Evolutionary conservation across 2,888 invertebrate species (phyloP).

Genomic region (Tachina lurida): DNA sequence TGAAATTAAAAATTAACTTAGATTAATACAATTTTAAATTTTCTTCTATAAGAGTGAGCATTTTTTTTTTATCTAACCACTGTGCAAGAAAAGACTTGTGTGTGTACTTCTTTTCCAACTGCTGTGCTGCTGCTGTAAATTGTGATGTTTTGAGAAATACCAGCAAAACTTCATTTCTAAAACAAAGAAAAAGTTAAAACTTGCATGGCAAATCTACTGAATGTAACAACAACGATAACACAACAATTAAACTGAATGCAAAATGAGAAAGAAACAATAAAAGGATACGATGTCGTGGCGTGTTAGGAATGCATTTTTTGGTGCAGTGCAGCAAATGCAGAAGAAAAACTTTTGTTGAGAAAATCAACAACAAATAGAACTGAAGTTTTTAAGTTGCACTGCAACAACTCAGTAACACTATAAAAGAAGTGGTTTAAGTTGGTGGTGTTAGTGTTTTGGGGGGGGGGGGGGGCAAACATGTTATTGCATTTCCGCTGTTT

Average conservation of each 20-base stretch:
- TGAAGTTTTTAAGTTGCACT: conserved; percentile 65
- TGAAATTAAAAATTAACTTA: too few species aligned
- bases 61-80: neutral
- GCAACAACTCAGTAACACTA: conserved; percentile 33
- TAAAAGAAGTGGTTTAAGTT: neutral
- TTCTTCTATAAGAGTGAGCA: too few species aligned
- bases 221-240: conserved; percentile 35
- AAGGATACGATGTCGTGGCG: conserved; percentile 68
- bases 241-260: conserved; percentile 54
- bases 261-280: conserved; percentile 63
- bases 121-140: conserved; percentile 71
- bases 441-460: too few species aligned
- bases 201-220: conserved; percentile 52
- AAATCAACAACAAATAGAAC: conserved; percentile 6
- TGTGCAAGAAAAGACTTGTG: conserved; percentile 44
- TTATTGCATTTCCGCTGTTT: conserved; percentile 67
- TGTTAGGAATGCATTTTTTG: conserved; percentile 72
- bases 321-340: conserved; percentile 72
- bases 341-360: conserved; percentile 58
- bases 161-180: conserved; percentile 25
- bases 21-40: too few species aligned
- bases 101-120: conserved; percentile 53
- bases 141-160: conserved; percentile 65
- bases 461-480: conserved; percentile 24
- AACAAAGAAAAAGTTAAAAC: conserved; percentile 56